These are phyloP conservation scores for Caenorhabditis uteleia DNA, from an alignment of 2,888 invertebrate species.

Conservation along the genomic window DNA sequence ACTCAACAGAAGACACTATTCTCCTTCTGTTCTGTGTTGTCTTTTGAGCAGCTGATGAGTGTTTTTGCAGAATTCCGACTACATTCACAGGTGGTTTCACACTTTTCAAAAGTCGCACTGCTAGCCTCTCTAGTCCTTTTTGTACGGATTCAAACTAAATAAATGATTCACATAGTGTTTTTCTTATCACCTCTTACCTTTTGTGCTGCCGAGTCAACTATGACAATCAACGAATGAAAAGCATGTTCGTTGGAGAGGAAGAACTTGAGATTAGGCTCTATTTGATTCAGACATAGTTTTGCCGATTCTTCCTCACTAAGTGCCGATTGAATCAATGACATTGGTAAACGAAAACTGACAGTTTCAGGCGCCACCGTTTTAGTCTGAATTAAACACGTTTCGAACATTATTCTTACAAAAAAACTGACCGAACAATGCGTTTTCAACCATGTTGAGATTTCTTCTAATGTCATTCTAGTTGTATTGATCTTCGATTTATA, in stretches of 20 bases:
- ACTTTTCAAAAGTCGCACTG: constrained; percentile 33
- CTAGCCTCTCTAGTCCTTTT: constrained; percentile 23
- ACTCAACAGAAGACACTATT: no score
- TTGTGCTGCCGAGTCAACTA: constrained; percentile 26
- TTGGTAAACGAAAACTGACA: constrained; percentile 14
- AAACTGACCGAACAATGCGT: constrained; percentile 1
- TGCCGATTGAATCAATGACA: constrained; percentile 15
- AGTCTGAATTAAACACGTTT: neutral
- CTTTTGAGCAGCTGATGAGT: neutral
- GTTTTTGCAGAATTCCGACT: constrained; percentile 18
- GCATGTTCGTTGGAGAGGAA: constrained; percentile 36
- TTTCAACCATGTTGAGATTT: constrained; percentile 17
- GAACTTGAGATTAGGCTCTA: constrained; percentile 41
- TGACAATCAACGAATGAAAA: constrained; percentile 25
- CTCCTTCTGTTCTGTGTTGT: neutral
- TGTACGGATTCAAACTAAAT: constrained; percentile 18
- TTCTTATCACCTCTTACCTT: constrained; percentile 12
- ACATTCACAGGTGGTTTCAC: constrained; percentile 21
- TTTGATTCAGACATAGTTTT: constrained; percentile 8
- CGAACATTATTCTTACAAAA: neutral
- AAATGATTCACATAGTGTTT: no score
- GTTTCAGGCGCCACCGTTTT: neutral
- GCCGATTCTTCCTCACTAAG: constrained; percentile 17
- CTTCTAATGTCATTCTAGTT: neutral
- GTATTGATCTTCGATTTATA: neutral